Base-by-base conservation (phyloP, 2,113 vertebrate species). In the Bucco capensis region DNA sequence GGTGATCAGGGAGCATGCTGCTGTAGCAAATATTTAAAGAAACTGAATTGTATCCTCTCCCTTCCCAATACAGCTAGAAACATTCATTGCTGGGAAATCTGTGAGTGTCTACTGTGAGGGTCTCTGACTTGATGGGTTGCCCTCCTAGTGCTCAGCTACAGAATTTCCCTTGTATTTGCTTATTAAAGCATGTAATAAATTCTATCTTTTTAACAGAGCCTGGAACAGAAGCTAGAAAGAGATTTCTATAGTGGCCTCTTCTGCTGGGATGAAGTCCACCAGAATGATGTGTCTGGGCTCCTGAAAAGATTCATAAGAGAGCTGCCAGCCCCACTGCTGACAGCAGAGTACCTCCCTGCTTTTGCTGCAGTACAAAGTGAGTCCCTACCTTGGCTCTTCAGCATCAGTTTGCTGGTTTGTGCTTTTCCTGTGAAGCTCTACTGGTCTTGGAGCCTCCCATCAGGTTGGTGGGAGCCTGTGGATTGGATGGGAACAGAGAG, bases 291-390 rank as follows among this genome's bases (percentile, higher is more conserved):
- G 0, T 98, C 98, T 0, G 98, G 98, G 10, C 97, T 99, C 27
- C 98, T 99, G 22, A 99, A 99, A 97, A 98, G 98, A 69, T 98
- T 99, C 95, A 98, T 99, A 92, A 94, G 98, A 10, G 98, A 99
- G 73, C 98, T 99, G 47, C 99, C 98, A 0, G 94, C 97, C 3
- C 99, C 98, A 0, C 96, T 99, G 94, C 97, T 99, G 88, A 99
- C 98, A 6, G 92, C 98, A 3, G 98, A 99, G 92, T 98, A 98
- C 94, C 98, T 99, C 58, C 98, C 98, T 82, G 98, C 98, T 78
- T 99, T 99, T 90, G 97, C 98, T 28, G 98, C 98, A 7, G 98
- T 99, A 31, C 98, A 98, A 88, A 97, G 98, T 99, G 94, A 98
- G 98, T 66, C 33, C 28, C 31, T 89, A 42, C 74, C 30, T 74